Percentiles rank a stretch among this genome's conserved stretches.
These are phyloP conservation scores for Muscicapa comitata DNA, from an alignment of 2,797 vertebrate genomes.

Conservation along the genomic window DNA sequence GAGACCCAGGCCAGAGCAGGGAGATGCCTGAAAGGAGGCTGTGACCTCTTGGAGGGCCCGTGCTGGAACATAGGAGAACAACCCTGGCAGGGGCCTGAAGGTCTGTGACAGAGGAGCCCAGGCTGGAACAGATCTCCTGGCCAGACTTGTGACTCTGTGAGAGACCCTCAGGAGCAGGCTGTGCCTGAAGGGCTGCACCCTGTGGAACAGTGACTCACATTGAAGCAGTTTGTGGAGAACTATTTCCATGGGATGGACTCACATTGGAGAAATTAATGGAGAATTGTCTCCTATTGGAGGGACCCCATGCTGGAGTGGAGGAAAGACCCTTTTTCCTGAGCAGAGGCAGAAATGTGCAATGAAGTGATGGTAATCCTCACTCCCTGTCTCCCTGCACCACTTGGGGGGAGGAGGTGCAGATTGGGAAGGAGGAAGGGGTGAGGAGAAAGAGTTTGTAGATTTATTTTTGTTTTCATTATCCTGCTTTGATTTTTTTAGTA, in stretches of 20 bases:
- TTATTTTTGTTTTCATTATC: neutral
- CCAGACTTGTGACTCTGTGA: neutral
- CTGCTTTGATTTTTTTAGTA: neutral
- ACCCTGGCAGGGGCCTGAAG: neutral
- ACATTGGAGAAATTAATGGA: neutral
- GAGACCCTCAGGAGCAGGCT: neutral
- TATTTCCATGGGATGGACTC: neutral
- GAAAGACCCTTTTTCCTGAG: neutral
- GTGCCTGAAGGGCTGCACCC: neutral
- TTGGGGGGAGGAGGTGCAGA: accelerated
- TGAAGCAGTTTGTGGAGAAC: neutral
- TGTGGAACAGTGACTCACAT: accelerated
- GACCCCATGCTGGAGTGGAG: neutral
- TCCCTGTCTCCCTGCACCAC: neutral
- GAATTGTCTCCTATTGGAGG: neutral
- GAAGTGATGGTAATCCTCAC: neutral
- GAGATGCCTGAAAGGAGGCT: neutral
- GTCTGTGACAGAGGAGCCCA: no score
- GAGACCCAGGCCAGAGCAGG: neutral
- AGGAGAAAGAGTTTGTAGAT: neutral
- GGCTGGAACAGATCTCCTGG: neutral
- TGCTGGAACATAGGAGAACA: neutral
- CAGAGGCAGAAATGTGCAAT: neutral
- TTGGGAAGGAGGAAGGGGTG: neutral
- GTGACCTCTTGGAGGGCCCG: accelerated